Conservation (phyloP, 2,113 vertebrate genomes). For the human (Homo sapiens) region GRCh38 chr9:72332501-72333000, state of each 20-base stretch:
- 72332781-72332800: background rate
- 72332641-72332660: background rate
- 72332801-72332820: background rate
- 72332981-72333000: background rate
- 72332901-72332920: background rate
- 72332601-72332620: background rate
- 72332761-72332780: background rate
- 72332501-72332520: background rate
- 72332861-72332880: background rate
- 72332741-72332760: background rate
- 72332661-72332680: background rate
- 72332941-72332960: background rate
- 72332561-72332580: background rate
- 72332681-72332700: background rate
- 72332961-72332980: background rate
- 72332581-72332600: background rate
- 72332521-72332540: background rate
- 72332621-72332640: background rate
- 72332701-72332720: background rate
- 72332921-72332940: background rate
- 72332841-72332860: background rate
- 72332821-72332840: background rate
- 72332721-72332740: background rate
- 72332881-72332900: constrained; percentile 42
- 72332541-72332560: background rate